These are phyloP conservation scores for Exephanes ischioxanthus DNA, from an alignment of 2,888 invertebrate genomes.

Conservation along the genomic window DNA sequence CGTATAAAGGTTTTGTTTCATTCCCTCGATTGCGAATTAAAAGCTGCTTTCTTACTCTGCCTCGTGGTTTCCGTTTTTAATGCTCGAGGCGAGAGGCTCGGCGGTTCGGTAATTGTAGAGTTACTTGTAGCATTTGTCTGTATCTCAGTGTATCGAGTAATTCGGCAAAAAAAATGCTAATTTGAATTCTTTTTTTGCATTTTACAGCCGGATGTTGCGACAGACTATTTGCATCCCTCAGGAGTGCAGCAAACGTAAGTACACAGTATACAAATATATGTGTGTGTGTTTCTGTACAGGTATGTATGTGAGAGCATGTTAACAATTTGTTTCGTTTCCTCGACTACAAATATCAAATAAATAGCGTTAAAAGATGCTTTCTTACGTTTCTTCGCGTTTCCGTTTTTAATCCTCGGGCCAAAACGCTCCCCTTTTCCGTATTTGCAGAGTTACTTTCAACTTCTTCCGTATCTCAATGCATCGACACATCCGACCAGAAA, in stretches of 20 bases:
- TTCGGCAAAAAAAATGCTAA: not conserved
- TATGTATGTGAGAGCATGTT: not conserved
- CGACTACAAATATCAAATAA: not conserved
- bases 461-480: no score
- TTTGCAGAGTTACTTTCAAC: no score
- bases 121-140: not conserved
- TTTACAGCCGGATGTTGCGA: no score
- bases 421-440: not conserved
- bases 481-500: no score
- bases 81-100: not conserved
- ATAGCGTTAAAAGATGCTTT: not conserved
- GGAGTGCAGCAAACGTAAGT: conserved; percentile 6
- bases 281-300: conserved; percentile 4
- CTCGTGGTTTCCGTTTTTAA: not conserved
- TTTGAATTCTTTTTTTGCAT: no score
- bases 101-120: not conserved
- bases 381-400: not conserved
- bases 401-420: not conserved
- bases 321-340: conserved; percentile 1
- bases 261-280: not conserved
- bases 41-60: not conserved
- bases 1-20: not conserved
- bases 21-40: not conserved
- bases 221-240: no score
- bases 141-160: not conserved